Evolutionary conservation across 2,888 invertebrate genomes (phyloP).

Genomic region (Acrobasis consociella): DNA sequence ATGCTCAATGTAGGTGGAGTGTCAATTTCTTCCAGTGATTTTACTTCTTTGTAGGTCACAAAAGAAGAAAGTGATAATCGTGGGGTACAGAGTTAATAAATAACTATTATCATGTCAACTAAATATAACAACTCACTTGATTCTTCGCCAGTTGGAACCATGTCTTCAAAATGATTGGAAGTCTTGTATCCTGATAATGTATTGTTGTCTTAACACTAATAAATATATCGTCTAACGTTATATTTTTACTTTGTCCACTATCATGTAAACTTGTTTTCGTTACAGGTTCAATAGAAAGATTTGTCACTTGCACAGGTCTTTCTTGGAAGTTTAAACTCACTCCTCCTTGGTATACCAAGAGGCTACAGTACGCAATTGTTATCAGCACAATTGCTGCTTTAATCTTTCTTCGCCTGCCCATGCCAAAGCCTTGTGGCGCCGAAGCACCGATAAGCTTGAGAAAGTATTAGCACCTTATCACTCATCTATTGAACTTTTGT

Average conservation of each 20-base stretch:
- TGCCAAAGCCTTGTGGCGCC: conserved; percentile 69
- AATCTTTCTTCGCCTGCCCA: conserved; percentile 75
- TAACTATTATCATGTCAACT: neutral
- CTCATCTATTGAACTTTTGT: conserved; percentile 75
- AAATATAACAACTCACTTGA: conserved; percentile 84
- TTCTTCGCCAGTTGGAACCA: conserved; percentile 97
- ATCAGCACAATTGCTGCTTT: conserved; percentile 78
- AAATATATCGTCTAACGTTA: conserved; percentile 93
- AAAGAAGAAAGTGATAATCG: too few relatives aligned
- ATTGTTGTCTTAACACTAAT: conserved; percentile 97
- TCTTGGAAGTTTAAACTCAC: conserved; percentile 77
- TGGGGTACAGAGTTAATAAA: too few relatives aligned
- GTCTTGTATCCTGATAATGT: conserved; percentile 91
- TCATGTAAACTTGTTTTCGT: conserved; percentile 69
- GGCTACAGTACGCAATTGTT: conserved; percentile 83
- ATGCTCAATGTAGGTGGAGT: too few relatives aligned
- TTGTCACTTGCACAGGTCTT: conserved; percentile 72
- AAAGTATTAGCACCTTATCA: conserved; percentile 63
- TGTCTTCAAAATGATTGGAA: conserved; percentile 94
- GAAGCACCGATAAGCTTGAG: conserved; percentile 60
- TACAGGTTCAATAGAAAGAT: conserved; percentile 77
- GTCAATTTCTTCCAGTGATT: too few relatives aligned
- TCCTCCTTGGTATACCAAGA: conserved; percentile 84
- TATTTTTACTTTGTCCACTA: conserved; percentile 77
- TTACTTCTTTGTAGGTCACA: too few relatives aligned